phyloP scores from a whole-genome alignment of 1,140 invertebrate genomes.

The Galleria mellonella region DNA sequence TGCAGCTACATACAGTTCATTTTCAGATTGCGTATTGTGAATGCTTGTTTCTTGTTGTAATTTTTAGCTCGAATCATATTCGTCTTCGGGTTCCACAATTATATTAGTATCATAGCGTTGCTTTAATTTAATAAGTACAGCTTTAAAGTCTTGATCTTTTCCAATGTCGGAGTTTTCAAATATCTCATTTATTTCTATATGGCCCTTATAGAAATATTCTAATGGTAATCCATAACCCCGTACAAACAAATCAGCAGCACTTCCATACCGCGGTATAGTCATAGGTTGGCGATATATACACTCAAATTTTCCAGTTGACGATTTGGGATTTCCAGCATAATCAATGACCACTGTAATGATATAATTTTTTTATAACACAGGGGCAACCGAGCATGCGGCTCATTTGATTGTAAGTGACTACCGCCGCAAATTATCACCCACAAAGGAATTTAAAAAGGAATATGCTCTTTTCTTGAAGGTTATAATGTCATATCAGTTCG shows the following conservation, averaged over 20 bases:
- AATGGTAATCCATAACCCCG: slow-evolving; percentile 34
- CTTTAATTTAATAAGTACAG: slow-evolving; percentile 36
- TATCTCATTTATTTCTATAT: slow-evolving; percentile 29
- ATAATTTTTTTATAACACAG: not conserved
- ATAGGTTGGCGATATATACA: slow-evolving; percentile 60
- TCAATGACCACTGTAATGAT: slow-evolving; percentile 76
- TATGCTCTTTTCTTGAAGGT: too few relatives aligned
- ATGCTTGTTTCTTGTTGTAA: slow-evolving; percentile 14
- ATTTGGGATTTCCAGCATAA: slow-evolving; percentile 59
- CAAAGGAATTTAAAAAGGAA: too few relatives aligned
- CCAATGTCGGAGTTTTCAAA: slow-evolving; percentile 28
- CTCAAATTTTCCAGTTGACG: slow-evolving; percentile 76
- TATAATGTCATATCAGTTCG: too few relatives aligned
- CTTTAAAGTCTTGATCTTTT: slow-evolving; percentile 28
- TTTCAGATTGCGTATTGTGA: slow-evolving; percentile 19
- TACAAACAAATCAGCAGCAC: slow-evolving; percentile 31
- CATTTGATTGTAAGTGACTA: too few relatives aligned
- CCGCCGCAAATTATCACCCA: too few relatives aligned
- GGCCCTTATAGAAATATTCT: slow-evolving; percentile 55
- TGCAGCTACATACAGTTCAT: slow-evolving; percentile 12
- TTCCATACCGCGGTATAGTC: slow-evolving; percentile 35
- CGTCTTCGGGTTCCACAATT: slow-evolving; percentile 24
- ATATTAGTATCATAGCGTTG: slow-evolving; percentile 27
- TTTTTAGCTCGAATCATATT: slow-evolving; percentile 3
- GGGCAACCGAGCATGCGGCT: not conserved